Conservation (phyloP, 2,888 invertebrate genomes). For the Lepidocyrtinus sp. region DNA sequence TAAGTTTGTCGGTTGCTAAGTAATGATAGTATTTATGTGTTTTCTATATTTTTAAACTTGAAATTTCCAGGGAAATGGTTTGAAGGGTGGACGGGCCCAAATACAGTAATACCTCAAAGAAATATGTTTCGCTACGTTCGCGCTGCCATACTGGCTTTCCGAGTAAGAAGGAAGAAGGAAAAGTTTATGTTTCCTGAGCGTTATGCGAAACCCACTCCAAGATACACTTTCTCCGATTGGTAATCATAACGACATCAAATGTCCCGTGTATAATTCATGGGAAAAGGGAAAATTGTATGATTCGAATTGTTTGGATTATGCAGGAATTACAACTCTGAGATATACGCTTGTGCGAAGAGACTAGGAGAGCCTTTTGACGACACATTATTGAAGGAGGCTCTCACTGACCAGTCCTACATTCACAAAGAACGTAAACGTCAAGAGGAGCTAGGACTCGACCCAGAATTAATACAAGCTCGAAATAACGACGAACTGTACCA, state of each 20-base stretch:
- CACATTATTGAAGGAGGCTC: constrained; percentile 81
- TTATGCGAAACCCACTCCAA: constrained; percentile 71
- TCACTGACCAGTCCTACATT: constrained; percentile 86
- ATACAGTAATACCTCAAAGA: too few species aligned
- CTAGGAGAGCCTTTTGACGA: constrained; percentile 87
- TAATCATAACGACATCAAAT: too few species aligned
- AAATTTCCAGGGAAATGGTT: too few species aligned
- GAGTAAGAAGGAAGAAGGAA: constrained; percentile 27
- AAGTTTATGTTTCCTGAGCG: constrained; percentile 70
- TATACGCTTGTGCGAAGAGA: constrained; percentile 90
- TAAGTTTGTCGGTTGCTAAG: too few species aligned
- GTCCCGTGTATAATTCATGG: constrained; percentile 19
- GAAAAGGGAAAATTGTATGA: neutral
- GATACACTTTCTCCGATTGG: constrained; percentile 76
- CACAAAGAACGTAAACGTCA: constrained; percentile 81
- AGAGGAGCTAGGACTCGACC: constrained; percentile 80
- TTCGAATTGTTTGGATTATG: neutral
- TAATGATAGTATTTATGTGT: too few species aligned
- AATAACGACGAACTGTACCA: constrained; percentile 81
- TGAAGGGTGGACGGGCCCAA: too few species aligned
- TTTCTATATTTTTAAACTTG: too few species aligned
- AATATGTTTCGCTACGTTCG: too few species aligned
- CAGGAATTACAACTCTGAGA: constrained; percentile 91
- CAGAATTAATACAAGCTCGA: constrained; percentile 75
- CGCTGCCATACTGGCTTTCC: too few species aligned